Conservation (phyloP, 2,113 vertebrate genomes). For the Channa argus region DNA sequence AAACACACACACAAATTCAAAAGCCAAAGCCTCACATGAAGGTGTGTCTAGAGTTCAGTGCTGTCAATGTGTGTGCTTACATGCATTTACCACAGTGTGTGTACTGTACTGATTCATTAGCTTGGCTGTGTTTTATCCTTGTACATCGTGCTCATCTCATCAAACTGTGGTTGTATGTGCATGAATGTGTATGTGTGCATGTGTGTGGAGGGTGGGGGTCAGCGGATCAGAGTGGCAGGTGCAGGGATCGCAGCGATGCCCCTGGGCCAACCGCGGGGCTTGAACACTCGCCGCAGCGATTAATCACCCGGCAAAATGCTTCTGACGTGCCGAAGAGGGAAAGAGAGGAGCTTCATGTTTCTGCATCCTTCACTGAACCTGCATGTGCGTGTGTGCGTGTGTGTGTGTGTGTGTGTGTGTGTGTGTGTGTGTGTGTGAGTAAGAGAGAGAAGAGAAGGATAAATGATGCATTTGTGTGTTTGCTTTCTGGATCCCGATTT, state of each 20-base stretch:
- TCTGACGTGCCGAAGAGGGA: constrained; percentile 73
- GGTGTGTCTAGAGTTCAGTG: not conserved
- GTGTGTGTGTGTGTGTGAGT: constrained; percentile 14
- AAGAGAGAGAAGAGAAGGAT: not conserved
- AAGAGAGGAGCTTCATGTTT: constrained; percentile 63
- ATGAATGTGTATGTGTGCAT: constrained; percentile 18
- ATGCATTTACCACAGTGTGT: too few species aligned
- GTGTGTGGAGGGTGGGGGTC: constrained; percentile 32
- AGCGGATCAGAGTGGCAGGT: constrained; percentile 72
- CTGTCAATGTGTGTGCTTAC: not conserved
- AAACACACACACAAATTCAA: too few species aligned
- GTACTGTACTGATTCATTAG: not conserved
- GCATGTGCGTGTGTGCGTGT: too few species aligned
- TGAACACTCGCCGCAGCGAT: constrained; percentile 64
- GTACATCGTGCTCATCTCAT: constrained; percentile 11
- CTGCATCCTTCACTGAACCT: constrained; percentile 64
- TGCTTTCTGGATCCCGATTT: not conserved
- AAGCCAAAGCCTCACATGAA: too few species aligned
- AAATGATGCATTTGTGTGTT: not conserved
- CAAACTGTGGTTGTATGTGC: too few species aligned
- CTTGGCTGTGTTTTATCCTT: not conserved
- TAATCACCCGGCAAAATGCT: constrained; percentile 81
- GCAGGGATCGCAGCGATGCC: constrained; percentile 70
- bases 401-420: constrained; percentile 8
- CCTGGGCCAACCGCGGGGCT: constrained; percentile 61